phyloP scores from a whole-genome alignment of 2,888 invertebrate genomes.

The Euplagia quadripunctaria region DNA sequence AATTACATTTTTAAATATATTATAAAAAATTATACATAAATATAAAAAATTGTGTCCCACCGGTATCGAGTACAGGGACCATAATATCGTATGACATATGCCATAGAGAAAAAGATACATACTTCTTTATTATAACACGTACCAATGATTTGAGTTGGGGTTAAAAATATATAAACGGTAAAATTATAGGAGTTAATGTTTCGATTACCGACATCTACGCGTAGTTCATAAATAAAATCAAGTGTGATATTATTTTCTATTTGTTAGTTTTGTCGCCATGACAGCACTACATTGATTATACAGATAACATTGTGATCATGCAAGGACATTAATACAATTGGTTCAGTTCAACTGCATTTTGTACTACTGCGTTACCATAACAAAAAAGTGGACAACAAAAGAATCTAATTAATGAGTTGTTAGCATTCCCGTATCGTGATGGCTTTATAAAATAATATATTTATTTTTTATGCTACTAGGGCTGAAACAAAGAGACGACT shows the following conservation, averaged over 20 bases:
- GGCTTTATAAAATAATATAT: background rate
- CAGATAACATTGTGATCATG: constrained; percentile 22
- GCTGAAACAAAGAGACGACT: background rate
- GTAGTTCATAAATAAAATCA: background rate
- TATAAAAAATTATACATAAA: no score
- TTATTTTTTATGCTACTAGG: background rate
- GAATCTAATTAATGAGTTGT: constrained; percentile 1
- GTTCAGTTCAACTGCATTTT: constrained; percentile 6
- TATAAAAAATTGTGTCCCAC: no score
- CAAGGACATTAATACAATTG: constrained; percentile 16
- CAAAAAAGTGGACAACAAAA: constrained; percentile 12
- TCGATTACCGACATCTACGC: background rate
- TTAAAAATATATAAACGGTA: background rate
- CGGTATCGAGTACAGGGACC: no score
- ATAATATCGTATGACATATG: background rate
- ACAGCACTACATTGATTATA: constrained; percentile 34
- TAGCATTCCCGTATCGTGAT: background rate
- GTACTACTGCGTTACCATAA: constrained; percentile 13
- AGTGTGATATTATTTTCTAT: background rate
- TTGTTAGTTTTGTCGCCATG: constrained; percentile 11
- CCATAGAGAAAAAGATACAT: background rate
- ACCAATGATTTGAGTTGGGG: background rate
- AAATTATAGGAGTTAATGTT: no score
- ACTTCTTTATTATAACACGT: background rate
- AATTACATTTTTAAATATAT: no score